Conservation (phyloP, 2,888 invertebrate genomes). For the Eretmocerus hayati region DNA sequence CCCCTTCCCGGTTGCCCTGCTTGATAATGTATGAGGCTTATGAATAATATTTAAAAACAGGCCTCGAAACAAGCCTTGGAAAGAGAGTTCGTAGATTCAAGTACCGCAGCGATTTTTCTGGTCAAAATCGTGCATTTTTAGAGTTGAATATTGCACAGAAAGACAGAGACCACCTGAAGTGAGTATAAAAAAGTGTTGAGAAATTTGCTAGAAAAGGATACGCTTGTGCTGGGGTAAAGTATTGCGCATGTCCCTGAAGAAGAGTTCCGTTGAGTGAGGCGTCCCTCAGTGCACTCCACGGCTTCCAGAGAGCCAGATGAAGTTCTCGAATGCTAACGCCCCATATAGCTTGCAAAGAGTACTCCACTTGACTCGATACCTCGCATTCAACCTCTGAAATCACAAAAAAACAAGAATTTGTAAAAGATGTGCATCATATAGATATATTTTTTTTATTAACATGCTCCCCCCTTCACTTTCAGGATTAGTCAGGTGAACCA, state of each 20-base stretch:
- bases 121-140: too few relatives aligned
- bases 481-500: too few relatives aligned
- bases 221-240: constrained; percentile 43
- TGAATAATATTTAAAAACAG: too few relatives aligned
- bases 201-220: constrained; percentile 25
- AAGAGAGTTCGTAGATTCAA: too few relatives aligned
- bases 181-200: neutral
- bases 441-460: too few relatives aligned
- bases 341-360: constrained; percentile 70
- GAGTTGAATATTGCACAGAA: too few relatives aligned
- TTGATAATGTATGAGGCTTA: too few relatives aligned
- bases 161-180: neutral
- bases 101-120: too few relatives aligned
- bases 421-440: too few relatives aligned
- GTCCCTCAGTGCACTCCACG: constrained; percentile 59
- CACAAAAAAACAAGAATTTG: neutral
- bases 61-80: too few relatives aligned
- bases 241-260: constrained; percentile 50
- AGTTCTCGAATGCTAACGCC: constrained; percentile 71
- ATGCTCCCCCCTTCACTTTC: too few relatives aligned
- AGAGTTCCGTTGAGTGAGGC: constrained; percentile 56
- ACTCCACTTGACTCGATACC: constrained; percentile 68
- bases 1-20: too few relatives aligned
- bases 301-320: constrained; percentile 69
- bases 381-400: constrained; percentile 65